Conservation (phyloP, 2,888 invertebrate genomes). For the Pegoplata infirma region DNA sequence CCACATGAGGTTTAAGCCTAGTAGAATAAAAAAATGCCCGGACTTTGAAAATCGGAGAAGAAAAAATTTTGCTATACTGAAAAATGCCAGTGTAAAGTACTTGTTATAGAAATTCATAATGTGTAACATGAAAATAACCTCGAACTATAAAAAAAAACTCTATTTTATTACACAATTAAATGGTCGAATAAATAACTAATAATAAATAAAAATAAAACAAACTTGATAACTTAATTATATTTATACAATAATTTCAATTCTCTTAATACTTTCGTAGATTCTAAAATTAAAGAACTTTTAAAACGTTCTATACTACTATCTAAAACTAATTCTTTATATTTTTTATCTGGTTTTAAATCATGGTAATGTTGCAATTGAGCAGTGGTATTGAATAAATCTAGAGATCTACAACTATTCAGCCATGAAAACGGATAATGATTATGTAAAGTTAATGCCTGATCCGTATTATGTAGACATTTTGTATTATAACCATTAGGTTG, state of each 20-base stretch:
- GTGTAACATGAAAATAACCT: no score
- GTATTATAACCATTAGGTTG: conserved; percentile 93
- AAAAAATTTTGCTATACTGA: no score
- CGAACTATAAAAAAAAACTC: no score
- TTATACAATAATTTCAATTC: not conserved
- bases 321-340: not conserved
- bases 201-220: no score
- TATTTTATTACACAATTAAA: no score
- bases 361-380: conserved; percentile 95
- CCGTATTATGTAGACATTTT: conserved; percentile 94
- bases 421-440: conserved; percentile 91
- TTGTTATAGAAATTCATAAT: no score
- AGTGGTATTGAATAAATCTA: conserved; percentile 85
- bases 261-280: not conserved
- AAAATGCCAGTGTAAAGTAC: no score
- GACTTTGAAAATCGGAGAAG: no score
- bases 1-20: no score
- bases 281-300: not conserved
- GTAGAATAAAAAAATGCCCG: no score
- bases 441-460: conserved; percentile 89
- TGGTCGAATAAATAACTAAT: no score
- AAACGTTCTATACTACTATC: conserved; percentile 2
- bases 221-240: no score
- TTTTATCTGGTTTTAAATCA: conserved; percentile 69
- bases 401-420: conserved; percentile 86